Percentiles rank a stretch among this genome's conserved stretches.
Conservation (phyloP, 2,113 vertebrate genomes). For the Myodes glareolus region DNA sequence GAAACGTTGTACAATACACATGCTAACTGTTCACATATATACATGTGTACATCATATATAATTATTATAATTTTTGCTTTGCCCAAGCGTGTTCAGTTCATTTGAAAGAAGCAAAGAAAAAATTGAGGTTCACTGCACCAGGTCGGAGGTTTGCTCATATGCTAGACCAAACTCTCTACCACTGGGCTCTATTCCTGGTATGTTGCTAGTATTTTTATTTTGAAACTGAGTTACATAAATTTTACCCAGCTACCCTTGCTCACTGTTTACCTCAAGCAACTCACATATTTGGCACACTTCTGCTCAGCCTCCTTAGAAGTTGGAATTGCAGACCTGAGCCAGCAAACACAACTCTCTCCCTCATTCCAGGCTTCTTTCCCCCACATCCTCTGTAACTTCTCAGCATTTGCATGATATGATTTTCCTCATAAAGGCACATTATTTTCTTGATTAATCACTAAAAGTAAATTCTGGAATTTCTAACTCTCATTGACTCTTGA, state of each 20-base stretch:
- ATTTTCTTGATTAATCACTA: background rate
- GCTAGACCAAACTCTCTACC: no score
- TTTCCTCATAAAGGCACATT: background rate
- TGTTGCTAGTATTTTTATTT: background rate
- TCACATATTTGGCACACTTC: background rate
- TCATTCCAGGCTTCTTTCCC: background rate
- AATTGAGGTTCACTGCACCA: background rate
- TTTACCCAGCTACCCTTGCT: background rate
- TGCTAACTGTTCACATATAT: background rate
- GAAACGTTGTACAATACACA: background rate
- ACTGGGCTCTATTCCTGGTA: no score
- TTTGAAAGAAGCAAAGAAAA: background rate
- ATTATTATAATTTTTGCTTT: background rate
- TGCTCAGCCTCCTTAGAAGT: background rate
- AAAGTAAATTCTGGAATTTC: background rate
- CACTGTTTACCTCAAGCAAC: background rate
- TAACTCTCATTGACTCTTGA: background rate
- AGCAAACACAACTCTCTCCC: background rate
- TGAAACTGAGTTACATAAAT: background rate
- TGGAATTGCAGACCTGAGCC: background rate
- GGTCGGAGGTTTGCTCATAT: background rate
- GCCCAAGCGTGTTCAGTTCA: background rate
- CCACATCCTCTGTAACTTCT: no score
- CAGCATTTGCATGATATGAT: background rate
- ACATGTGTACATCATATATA: no score